A percentile compares a stretch with the other conserved stretches of the same genome.
These are phyloP conservation scores for Branchellion lobata DNA, from an alignment of 2,888 invertebrate species.

Conservation along the genomic window DNA sequence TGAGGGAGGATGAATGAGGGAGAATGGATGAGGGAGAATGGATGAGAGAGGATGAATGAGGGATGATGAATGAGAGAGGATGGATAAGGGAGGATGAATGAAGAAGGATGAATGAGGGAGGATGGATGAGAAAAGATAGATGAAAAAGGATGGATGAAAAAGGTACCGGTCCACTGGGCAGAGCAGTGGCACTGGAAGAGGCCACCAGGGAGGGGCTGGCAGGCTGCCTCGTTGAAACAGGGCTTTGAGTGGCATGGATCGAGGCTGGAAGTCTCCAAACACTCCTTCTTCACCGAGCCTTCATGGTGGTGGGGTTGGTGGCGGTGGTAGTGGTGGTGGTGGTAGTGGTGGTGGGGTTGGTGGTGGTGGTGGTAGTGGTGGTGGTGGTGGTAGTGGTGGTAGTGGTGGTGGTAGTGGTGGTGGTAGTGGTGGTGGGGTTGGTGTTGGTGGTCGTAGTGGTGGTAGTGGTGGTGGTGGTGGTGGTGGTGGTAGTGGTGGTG, in stretches of 20 bases:
- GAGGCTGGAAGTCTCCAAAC: not conserved
- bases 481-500: no score
- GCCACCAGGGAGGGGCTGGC: not conserved
- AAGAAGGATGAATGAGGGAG: no score
- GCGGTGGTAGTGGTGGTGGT: not conserved
- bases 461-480: no score
- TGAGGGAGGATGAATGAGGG: no score
- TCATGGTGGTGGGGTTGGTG: not conserved
- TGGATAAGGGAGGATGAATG: no score
- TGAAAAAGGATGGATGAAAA: no score
- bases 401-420: not conserved
- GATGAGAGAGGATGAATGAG: no score
- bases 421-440: no score
- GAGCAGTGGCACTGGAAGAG: not conserved
- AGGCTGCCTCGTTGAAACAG: not conserved
- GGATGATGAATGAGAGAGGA: not conserved
- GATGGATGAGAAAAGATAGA: no score
- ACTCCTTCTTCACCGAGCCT: no score
- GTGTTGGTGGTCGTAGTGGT: no score
- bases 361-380: not conserved
- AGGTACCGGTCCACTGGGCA: conserved; percentile 2
- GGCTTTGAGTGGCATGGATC: not conserved
- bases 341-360: not conserved
- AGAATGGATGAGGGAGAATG: no score
- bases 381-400: not conserved